phyloP scores from a whole-genome alignment of 2,888 invertebrate genomes.

The Ophioninae sp. region DNA sequence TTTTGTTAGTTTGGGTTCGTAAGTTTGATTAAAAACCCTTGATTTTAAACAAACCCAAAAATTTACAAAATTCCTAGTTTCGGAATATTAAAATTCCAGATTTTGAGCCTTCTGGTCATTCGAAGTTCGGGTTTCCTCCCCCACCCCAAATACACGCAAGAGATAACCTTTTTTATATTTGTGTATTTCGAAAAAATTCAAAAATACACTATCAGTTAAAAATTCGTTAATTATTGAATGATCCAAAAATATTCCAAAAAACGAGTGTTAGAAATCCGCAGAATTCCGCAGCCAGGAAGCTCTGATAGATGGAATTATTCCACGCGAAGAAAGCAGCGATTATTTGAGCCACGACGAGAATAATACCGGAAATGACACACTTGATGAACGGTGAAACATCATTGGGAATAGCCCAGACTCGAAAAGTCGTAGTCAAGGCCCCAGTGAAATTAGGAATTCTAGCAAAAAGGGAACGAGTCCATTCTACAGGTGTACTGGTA shows the following conservation, averaged over 20 bases:
- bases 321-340: constrained; percentile 67
- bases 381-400: constrained; percentile 43
- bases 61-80: too few relatives aligned
- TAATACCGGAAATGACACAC: constrained; percentile 40
- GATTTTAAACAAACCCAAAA: too few relatives aligned
- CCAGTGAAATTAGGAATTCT: constrained; percentile 37
- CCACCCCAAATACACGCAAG: too few relatives aligned
- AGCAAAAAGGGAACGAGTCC: constrained; percentile 15
- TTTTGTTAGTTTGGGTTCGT: too few relatives aligned
- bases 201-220: background rate
- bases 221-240: constrained; percentile 43
- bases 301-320: constrained; percentile 69
- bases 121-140: too few relatives aligned
- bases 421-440: constrained; percentile 4
- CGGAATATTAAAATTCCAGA: too few relatives aligned
- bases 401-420: background rate
- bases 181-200: too few relatives aligned
- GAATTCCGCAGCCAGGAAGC: constrained; percentile 74
- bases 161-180: background rate
- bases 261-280: constrained; percentile 74
- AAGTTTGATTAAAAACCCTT: too few relatives aligned
- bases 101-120: too few relatives aligned
- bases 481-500: constrained; percentile 33
- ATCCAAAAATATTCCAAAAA: constrained; percentile 69
- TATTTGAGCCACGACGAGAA: constrained; percentile 65